phyloP scores from a whole-genome alignment of 2,797 vertebrate genomes.

The Otolemur crassicaudatus region DNA sequence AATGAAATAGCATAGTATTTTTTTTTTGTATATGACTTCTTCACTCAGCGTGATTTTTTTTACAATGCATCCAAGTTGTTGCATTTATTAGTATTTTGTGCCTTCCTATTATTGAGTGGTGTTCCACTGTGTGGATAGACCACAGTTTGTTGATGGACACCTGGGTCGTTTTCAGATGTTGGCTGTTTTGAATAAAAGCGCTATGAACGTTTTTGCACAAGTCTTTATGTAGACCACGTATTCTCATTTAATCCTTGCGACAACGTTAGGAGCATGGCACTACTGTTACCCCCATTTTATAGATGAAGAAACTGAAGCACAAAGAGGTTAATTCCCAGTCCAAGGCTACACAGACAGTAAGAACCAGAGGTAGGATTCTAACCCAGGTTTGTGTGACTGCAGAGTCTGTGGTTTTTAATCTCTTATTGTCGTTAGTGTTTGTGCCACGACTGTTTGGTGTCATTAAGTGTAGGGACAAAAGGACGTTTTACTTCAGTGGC shows the following conservation, averaged over 20 bases:
- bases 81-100: not conserved
- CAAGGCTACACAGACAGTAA: not conserved
- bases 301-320: not conserved
- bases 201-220: not conserved
- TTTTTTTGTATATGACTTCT: constrained; percentile 35
- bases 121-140: not conserved
- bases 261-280: not conserved
- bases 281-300: not conserved
- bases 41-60: constrained; percentile 7
- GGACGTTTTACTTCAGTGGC: not conserved
- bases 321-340: not conserved
- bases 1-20: not conserved
- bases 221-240: not conserved
- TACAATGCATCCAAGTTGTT: not conserved
- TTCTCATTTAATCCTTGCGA: not conserved
- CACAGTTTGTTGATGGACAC: not conserved
- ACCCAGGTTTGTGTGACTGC: not conserved
- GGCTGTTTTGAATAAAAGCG: constrained; percentile 18
- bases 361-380: not conserved
- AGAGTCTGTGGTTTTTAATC: not conserved
- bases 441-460: not conserved
- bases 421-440: not conserved
- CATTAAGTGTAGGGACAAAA: not conserved
- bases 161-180: not conserved
- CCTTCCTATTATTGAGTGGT: not conserved